Evolutionary conservation across 2,888 invertebrate genomes (phyloP).

Genomic region (Temnothorax rugatulus): DNA sequence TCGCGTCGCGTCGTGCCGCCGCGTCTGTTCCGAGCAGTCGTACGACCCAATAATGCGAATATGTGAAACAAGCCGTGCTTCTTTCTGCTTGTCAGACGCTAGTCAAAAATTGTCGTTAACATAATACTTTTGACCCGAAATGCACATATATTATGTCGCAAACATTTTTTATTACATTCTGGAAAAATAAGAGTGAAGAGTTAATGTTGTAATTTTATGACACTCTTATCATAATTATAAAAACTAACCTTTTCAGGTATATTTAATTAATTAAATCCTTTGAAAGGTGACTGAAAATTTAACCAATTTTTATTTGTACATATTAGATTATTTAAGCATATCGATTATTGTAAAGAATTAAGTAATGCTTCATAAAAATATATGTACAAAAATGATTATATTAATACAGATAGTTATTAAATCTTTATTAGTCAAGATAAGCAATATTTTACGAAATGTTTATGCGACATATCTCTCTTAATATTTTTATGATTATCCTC

Average conservation of each 20-base stretch:
- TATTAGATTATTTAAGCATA: background rate
- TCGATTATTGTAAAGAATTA: background rate
- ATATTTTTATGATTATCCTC: background rate
- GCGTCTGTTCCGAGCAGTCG: constrained; percentile 29
- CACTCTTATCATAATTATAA: background rate
- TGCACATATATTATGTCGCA: background rate
- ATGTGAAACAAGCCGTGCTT: background rate
- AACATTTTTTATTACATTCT: constrained; percentile 3
- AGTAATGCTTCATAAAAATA: background rate
- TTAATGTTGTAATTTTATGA: background rate
- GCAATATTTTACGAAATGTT: background rate
- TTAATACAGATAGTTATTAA: background rate
- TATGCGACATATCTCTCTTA: background rate
- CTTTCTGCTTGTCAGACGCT: background rate
- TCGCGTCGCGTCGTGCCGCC: constrained; percentile 16
- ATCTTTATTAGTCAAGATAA: background rate
- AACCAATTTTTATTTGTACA: background rate
- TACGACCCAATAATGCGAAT: constrained; percentile 23
- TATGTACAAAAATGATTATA: background rate
- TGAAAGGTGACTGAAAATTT: too few relatives aligned
- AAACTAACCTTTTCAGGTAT: background rate
- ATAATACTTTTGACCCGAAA: background rate
- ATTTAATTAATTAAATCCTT: too few relatives aligned
- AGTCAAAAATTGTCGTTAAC: constrained; percentile 3
- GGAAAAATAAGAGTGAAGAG: background rate